These are phyloP conservation scores for Pocillopora meandrina DNA, from an alignment of 92 coral and sea anemone genomes.

Conservation along the genomic window DNA sequence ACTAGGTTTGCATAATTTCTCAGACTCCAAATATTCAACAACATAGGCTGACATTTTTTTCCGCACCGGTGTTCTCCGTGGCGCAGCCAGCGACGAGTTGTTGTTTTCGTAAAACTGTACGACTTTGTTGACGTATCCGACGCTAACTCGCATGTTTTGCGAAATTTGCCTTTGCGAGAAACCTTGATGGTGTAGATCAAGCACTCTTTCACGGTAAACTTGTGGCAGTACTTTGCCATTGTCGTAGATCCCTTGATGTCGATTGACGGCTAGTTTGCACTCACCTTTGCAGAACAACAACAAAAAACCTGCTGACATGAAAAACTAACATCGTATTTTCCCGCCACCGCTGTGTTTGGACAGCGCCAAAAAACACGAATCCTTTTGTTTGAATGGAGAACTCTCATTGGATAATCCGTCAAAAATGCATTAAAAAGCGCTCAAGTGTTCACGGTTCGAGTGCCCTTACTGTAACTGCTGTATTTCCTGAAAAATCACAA, in stretches of 20 bases:
- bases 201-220: constrained; percentile 36
- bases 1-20: constrained; percentile 48
- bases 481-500: too few species aligned
- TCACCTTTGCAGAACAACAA: too few species aligned
- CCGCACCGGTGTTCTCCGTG: constrained; percentile 5
- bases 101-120: constrained; percentile 31
- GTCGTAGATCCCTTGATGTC: neutral
- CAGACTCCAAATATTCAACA: constrained; percentile 53
- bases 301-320: neutral
- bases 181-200: constrained; percentile 53
- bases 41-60: constrained; percentile 15
- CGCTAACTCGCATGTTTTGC: constrained; percentile 14
- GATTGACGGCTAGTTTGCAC: too few species aligned
- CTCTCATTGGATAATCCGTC: constrained; percentile 5
- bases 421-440: constrained; percentile 13
- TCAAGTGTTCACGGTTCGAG: constrained; percentile 7
- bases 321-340: constrained; percentile 12
- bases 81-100: constrained; percentile 15
- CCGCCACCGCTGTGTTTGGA: constrained; percentile 28
- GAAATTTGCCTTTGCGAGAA: too few species aligned
- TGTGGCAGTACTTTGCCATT: constrained; percentile 14
- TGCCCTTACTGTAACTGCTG: neutral
- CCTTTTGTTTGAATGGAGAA: neutral
- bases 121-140: constrained; percentile 49
- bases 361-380: constrained; percentile 13